phyloP scores from a whole-genome alignment of 2,888 invertebrate species.

The Liopterus haemorrhoidalis region DNA sequence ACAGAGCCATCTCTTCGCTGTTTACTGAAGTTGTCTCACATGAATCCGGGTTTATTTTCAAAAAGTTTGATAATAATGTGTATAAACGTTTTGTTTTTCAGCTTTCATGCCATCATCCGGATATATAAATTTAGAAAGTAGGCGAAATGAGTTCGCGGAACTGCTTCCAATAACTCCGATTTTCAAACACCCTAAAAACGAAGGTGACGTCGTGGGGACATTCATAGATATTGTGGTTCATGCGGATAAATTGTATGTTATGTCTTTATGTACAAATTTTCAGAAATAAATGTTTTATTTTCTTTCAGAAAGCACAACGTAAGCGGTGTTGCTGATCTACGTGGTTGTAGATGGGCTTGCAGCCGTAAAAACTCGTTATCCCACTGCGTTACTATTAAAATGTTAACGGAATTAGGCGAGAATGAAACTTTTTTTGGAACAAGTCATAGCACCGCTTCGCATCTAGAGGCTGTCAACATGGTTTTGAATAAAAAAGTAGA shows the following conservation, averaged over 20 bases:
- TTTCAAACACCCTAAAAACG: conserved; percentile 53
- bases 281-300: background rate
- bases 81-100: conserved; percentile 34
- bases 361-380: conserved; percentile 53
- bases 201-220: conserved; percentile 51
- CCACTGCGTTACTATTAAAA: conserved; percentile 51
- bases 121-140: conserved; percentile 48
- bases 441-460: conserved; percentile 55
- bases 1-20: conserved; percentile 10
- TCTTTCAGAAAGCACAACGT: conserved; percentile 47
- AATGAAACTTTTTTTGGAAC: conserved; percentile 58
- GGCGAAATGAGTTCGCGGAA: conserved; percentile 45
- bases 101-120: conserved; percentile 56
- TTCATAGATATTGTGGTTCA: conserved; percentile 59
- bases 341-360: conserved; percentile 54
- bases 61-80: conserved; percentile 32
- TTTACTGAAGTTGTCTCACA: no score
- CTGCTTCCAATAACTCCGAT: conserved; percentile 56
- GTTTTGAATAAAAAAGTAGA: conserved; percentile 56
- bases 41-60: no score
- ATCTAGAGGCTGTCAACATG: conserved; percentile 57
- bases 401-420: conserved; percentile 52
- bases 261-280: conserved; percentile 1
- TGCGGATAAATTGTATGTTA: conserved; percentile 51
- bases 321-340: conserved; percentile 52